Evolutionary conservation across 2,888 invertebrate genomes (phyloP).

Genomic region (Sarcophaga carnaria): DNA sequence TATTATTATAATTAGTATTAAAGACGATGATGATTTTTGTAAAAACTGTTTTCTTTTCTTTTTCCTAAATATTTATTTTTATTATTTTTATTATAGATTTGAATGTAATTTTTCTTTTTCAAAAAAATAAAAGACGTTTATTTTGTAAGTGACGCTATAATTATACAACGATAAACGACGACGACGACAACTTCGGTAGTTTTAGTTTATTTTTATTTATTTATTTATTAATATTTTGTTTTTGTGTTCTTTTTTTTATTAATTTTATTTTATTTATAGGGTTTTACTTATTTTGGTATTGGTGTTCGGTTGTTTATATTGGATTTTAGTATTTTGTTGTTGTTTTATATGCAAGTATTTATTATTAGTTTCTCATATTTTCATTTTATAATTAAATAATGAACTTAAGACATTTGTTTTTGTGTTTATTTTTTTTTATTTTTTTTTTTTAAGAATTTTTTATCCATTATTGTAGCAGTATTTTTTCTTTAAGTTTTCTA

Average conservation of each 20-base stretch:
- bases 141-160: conserved; percentile 49
- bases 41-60: conserved; percentile 20
- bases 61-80: conserved; percentile 18
- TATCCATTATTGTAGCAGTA: neutral
- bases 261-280: conserved; percentile 18
- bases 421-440: conserved; percentile 2
- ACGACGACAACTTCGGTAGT: conserved; percentile 41
- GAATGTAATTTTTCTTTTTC: neutral
- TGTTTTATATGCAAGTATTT: neutral
- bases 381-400: conserved; percentile 30
- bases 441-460: neutral
- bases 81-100: conserved; percentile 3
- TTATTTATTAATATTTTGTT: neutral
- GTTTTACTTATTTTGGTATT: conserved; percentile 61
- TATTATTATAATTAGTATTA: conserved; percentile 1
- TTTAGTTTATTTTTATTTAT: conserved; percentile 19
- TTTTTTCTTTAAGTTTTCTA: conserved; percentile 5
- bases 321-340: conserved; percentile 7
- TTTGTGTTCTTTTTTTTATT: too few species aligned
- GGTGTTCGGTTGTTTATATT: conserved; percentile 57
- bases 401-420: conserved; percentile 44
- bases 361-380: conserved; percentile 18
- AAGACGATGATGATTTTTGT: conserved; percentile 40
- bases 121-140: conserved; percentile 37
- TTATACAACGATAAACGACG: conserved; percentile 53